Evolutionary conservation across 2,888 invertebrate genomes (phyloP).

Genomic region (Terebella lapidaria): DNA sequence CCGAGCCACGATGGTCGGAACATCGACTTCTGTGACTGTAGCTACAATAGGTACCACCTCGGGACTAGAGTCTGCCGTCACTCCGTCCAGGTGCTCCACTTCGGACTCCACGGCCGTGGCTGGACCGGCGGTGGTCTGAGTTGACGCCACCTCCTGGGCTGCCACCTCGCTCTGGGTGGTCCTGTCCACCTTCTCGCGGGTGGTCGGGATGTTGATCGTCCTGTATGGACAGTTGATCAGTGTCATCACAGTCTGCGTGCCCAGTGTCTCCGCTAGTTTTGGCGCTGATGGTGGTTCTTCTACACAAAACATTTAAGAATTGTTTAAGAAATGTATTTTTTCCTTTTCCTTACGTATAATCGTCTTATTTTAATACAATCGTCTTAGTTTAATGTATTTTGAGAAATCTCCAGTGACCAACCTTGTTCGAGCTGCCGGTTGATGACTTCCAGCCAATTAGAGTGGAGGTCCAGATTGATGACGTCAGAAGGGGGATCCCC

Average conservation of each 20-base stretch:
- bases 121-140: not conserved
- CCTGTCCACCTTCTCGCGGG: not conserved
- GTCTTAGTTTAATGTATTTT: too few species aligned
- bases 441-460: not conserved
- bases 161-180: not conserved
- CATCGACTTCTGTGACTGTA: not conserved
- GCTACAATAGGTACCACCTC: too few species aligned
- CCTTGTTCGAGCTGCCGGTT: not conserved
- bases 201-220: not conserved
- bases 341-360: too few species aligned
- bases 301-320: too few species aligned
- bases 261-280: not conserved
- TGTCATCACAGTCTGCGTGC: constrained; percentile 17
- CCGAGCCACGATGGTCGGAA: not conserved
- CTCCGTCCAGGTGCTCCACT: too few species aligned
- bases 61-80: too few species aligned
- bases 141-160: not conserved
- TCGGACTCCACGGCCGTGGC: not conserved
- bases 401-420: too few species aligned
- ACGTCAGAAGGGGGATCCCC: too few species aligned
- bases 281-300: too few species aligned
- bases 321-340: too few species aligned
- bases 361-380: too few species aligned
- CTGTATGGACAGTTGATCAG: constrained; percentile 13
- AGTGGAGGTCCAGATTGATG: not conserved